phyloP scores from a whole-genome alignment of 2,888 invertebrate species.

The Mesopsocus fuscifrons region DNA sequence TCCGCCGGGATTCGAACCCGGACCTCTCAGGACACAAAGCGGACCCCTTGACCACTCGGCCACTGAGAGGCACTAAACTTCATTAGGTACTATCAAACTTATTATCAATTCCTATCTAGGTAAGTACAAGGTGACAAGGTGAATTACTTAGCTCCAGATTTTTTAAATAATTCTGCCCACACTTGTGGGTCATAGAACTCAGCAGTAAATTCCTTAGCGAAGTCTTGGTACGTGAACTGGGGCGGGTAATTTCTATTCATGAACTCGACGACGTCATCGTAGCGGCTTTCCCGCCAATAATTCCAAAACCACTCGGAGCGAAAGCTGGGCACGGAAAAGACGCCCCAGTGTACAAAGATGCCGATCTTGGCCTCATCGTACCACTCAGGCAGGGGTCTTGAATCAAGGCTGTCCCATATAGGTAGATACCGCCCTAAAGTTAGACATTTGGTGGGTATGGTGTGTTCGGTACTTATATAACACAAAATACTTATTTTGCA shows the following conservation, averaged over 20 bases:
- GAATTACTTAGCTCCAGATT: constrained; percentile 83
- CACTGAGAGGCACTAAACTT: no score
- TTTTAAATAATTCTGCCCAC: constrained; percentile 67
- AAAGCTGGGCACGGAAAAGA: constrained; percentile 76
- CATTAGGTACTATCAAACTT: no score
- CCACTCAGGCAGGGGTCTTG: constrained; percentile 66
- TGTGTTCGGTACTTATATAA: no score
- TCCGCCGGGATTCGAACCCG: no score
- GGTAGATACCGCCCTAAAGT: constrained; percentile 37
- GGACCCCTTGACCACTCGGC: no score
- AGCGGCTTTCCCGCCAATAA: constrained; percentile 45
- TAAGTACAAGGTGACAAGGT: no score
- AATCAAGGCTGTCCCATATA: constrained; percentile 69
- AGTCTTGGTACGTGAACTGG: constrained; percentile 77
- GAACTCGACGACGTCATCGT: constrained; percentile 34
- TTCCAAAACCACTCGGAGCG: constrained; percentile 87
- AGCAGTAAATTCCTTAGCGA: constrained; percentile 72
- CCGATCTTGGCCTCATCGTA: constrained; percentile 81
- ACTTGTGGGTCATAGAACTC: constrained; percentile 69
- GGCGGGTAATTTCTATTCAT: constrained; percentile 72
- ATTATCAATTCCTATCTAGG: no score
- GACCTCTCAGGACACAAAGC: no score
- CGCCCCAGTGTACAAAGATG: constrained; percentile 88
- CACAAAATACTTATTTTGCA: no score
- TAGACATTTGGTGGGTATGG: no score